These are phyloP conservation scores for Drosophila demipolita DNA, from an alignment of 2,888 invertebrate species.

Conservation along the genomic window DNA sequence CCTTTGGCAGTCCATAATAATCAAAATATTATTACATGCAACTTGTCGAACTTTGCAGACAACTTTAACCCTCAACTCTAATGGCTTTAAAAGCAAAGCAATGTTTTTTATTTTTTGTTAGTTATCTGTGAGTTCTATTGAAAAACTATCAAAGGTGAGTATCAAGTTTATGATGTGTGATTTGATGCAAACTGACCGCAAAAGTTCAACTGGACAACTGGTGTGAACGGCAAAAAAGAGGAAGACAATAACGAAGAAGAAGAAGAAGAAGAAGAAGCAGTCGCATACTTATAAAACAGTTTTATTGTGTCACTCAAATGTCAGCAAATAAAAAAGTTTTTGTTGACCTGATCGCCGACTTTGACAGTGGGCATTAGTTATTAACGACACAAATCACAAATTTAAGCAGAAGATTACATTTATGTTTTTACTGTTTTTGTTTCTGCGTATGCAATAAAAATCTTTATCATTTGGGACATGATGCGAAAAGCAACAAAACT, in stretches of 20 bases:
- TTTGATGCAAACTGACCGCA: slow-evolving; percentile 11
- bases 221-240: not conserved
- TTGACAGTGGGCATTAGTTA: slow-evolving; percentile 33
- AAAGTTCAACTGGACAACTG: slow-evolving; percentile 16
- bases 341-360: slow-evolving; percentile 19
- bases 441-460: slow-evolving; percentile 30
- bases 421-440: slow-evolving; percentile 5
- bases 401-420: slow-evolving; percentile 30
- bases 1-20: not conserved
- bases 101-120: slow-evolving; percentile 4
- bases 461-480: slow-evolving; percentile 29
- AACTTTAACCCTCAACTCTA: slow-evolving; percentile 5
- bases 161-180: slow-evolving; percentile 37
- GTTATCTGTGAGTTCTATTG: slow-evolving; percentile 4
- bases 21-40: slow-evolving; percentile 1
- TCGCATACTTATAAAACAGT: slow-evolving; percentile 32
- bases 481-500: slow-evolving; percentile 26
- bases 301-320: slow-evolving; percentile 48
- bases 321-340: slow-evolving; percentile 29
- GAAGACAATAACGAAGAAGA: not conserved
- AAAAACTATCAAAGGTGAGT: slow-evolving; percentile 34
- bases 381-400: slow-evolving; percentile 39
- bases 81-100: slow-evolving; percentile 7
- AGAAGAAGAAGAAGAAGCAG: not conserved
- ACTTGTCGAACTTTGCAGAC: slow-evolving; percentile 6